Base-by-base conservation (phyloP, 2,797 vertebrate species). In the Lepidocolaptes lacrymiger region DNA sequence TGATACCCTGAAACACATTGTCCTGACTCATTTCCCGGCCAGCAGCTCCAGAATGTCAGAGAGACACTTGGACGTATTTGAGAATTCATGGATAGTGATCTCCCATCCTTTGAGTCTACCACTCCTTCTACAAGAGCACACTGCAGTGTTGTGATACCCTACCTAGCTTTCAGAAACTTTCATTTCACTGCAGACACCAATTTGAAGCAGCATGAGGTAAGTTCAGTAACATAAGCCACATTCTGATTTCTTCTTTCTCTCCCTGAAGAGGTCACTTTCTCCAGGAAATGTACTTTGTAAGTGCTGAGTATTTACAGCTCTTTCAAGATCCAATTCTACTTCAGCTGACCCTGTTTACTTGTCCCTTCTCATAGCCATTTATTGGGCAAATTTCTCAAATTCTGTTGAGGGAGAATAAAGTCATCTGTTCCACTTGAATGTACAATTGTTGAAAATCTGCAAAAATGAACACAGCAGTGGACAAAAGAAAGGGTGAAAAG, bases 401-500 rank as follows among this genome's bases (percentile, higher is more conserved):
- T 90, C 80, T 82, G 44, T 87, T 89, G 77, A 0, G 0, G 21
- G 10, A 94, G 83, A 91, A 95, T 89, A 87, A 93, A 93, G 48
- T 67, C 58, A 86, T 88, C 55, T 62, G 39, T 79, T 94, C 74
- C 34, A 85, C 81, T 91, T 82, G 52, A 96, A 71, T 43, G 93
- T 64, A 11, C 28, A 90, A 43, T 91, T 82, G 90, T 87, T 93
- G 95, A 85, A 96, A 97, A 76, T 69, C 91, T 75, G 59, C 14
- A 88, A 89, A 95, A 95, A 77, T 26, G 22, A 56, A 74, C 37
- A 4, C 49, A 69, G 36, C 32, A 12, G 24, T 66, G 87, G 85
- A 93, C 87, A 89, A 96, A 96, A 89, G 92, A 83, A 95, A 78
- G 83, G 69, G 46, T 63, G 76, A 95, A 78, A 79, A 77, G 73